Conservation (phyloP, 2,113 vertebrate species). For the Anolis carolinensis region DNA sequence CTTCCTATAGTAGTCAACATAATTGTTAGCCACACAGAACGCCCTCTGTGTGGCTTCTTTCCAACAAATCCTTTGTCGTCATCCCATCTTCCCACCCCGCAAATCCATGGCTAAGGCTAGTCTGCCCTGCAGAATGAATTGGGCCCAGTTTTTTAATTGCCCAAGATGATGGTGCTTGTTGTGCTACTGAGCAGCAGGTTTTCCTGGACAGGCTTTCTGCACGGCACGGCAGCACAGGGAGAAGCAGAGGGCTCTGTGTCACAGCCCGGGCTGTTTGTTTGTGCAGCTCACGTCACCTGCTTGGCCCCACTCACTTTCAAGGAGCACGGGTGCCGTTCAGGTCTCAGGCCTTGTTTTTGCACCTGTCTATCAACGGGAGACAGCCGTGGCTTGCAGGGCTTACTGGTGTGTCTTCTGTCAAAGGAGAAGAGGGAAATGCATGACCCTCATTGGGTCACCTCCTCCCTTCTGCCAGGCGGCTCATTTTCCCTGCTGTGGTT, state of each 20-base stretch:
- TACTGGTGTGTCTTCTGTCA: conserved; percentile 58
- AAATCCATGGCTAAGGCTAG: no score
- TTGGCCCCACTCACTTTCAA: neutral
- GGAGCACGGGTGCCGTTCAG: conserved; percentile 46
- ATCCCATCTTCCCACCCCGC: neutral
- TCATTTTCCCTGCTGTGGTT: neutral
- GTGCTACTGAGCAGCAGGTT: accelerated
- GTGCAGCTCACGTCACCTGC: conserved; percentile 2
- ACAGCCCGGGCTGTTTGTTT: neutral
- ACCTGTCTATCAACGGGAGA: conserved; percentile 51
- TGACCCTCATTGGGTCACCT: conserved; percentile 45
- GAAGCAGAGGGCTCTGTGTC: neutral
- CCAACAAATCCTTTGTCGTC: neutral
- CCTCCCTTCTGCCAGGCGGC: neutral
- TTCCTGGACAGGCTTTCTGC: no score
- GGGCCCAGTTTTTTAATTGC: neutral
- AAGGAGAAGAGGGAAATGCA: neutral
- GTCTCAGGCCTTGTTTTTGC: conserved; percentile 44
- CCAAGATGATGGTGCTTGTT: no score
- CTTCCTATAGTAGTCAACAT: neutral
- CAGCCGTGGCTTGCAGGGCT: neutral
- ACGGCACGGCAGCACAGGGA: neutral
- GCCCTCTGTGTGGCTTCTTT: neutral
- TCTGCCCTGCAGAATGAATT: neutral
- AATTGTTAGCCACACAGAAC: neutral